Evolutionary conservation across 2,797 vertebrate genomes (phyloP), one percentile per base, ranked within the genome.

Genomic region (Babyrousa celebensis): DNA sequence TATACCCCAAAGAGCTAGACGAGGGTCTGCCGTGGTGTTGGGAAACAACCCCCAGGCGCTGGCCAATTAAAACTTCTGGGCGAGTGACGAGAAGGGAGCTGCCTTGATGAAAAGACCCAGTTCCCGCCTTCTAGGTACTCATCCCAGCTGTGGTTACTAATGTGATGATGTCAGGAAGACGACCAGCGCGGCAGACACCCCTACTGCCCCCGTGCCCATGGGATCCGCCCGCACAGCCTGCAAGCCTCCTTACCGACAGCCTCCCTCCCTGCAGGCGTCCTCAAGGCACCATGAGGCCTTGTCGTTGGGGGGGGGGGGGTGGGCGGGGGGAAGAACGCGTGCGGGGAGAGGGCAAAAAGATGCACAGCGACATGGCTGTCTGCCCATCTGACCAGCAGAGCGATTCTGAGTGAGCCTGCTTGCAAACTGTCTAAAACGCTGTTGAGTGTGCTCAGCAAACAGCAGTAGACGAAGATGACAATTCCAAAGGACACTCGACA

Each of bases 71-170:
- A 72, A 62, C 25, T 72, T 72, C 87, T 52, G 83, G 18, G 4
- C 54, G 83, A 58, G 25, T 54, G 78, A 63, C 40, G 36, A 78
- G 60, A 67, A 83, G 36, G 27, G n/a, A 68, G 32, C 8, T 91
- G 74, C 54, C 70, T 56, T 65, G 56, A 65, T n/a, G 70, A 36
- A 65, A 85, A 95, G 56, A 77, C 56, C 25, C 75, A 40, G 7
- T 9, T 62, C 21, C 9, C 52, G 14, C 1, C 0, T 85, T 62
- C 40, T 7, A 77, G 79, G 12, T 74, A 40, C 74, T 36, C 74
- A 63, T 5, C 74, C 75, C 58, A 95, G 29, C 58, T 74, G 65
- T 93, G 56, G 67, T 67, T 85, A 92, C 90, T 32, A 18, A 27
- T 52, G 20, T 23, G 68, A 63, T 9, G 12, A 63, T 9, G 12